Conservation (phyloP, 64 coral and sea anemone species). For the Montipora capricornis region DNA sequence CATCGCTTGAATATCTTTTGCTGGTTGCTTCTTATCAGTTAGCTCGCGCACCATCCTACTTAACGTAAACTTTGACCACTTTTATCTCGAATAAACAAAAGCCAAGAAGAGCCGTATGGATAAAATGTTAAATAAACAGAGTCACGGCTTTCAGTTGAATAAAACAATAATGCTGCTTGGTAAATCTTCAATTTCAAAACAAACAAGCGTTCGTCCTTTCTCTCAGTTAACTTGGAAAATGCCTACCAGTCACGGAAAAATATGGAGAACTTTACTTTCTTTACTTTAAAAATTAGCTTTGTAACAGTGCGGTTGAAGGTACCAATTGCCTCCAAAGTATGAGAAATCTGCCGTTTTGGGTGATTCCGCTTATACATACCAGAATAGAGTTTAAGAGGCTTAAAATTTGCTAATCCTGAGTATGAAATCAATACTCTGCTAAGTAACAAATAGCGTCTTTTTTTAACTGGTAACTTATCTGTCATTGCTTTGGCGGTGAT, state of each 20-base stretch:
- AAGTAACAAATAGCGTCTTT: neutral
- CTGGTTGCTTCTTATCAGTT: neutral
- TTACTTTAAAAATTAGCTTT: no score
- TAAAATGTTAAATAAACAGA: neutral
- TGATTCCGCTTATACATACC: no score
- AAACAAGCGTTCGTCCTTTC: no score
- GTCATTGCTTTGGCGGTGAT: conserved; percentile 5
- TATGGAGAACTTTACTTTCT: no score
- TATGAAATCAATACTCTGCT: conserved; percentile 40
- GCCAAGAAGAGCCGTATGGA: neutral
- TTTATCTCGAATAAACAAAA: neutral
- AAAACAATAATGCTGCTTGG: no score
- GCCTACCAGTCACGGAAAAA: no score
- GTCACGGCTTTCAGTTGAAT: neutral
- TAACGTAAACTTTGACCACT: neutral
- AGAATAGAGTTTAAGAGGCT: neutral
- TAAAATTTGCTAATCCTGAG: no score
- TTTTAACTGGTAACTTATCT: conserved; percentile 13
- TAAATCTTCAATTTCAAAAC: neutral
- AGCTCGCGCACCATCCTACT: no score
- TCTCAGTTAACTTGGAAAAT: no score
- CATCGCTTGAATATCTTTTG: neutral
- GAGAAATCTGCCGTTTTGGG: no score
- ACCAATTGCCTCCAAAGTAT: no score
- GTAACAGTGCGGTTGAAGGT: no score